These are phyloP conservation scores for Catharus fuscescens DNA, from an alignment of 2,113 vertebrate species.

Conservation along the genomic window DNA sequence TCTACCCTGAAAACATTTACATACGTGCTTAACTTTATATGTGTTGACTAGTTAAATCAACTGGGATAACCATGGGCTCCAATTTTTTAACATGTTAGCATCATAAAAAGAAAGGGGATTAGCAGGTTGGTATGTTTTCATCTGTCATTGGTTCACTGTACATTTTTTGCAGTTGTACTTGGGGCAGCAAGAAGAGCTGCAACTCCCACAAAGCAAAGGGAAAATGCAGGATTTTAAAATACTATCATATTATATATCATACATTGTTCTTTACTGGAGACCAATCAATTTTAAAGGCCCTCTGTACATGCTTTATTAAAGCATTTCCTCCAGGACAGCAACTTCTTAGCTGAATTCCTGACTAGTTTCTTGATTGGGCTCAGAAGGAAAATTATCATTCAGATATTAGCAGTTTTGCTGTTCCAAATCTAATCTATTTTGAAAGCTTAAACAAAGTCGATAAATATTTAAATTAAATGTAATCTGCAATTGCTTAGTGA, in stretches of 20 bases:
- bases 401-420: not conserved
- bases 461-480: conserved; percentile 56
- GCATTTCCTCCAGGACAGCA: not conserved
- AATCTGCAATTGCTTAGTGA: conserved; percentile 4
- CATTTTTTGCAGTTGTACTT: not conserved
- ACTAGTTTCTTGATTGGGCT: conserved; percentile 16
- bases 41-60: not conserved
- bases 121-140: not conserved
- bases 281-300: not conserved
- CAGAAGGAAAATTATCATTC: conserved; percentile 26
- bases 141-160: not conserved
- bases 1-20: not conserved
- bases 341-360: not conserved
- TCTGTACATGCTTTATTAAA: not conserved
- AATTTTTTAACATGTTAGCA: not conserved
- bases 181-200: not conserved
- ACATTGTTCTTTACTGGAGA: not conserved
- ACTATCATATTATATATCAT: too few species aligned
- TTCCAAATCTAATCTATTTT: not conserved
- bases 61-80: not conserved
- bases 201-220: not conserved
- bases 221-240: not conserved
- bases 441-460: conserved; percentile 30
- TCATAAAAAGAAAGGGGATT: not conserved
- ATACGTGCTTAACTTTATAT: not conserved